These are phyloP conservation scores for Agrochola lychnidis DNA, from an alignment of 2,888 invertebrate species.

Conservation along the genomic window DNA sequence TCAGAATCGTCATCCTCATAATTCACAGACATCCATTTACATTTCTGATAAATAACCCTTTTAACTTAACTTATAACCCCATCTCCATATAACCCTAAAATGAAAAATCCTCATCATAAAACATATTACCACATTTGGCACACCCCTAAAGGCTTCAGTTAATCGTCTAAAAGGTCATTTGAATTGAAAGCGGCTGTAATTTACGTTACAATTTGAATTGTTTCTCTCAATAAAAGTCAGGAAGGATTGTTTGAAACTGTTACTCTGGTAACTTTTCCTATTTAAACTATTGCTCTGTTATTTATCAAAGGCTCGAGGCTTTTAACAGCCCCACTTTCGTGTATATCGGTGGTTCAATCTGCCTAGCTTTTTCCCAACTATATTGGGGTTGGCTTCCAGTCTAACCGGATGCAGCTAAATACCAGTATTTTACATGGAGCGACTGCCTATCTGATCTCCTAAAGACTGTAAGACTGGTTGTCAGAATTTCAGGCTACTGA, in stretches of 20 bases:
- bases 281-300: slow-evolving; percentile 39
- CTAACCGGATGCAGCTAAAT: no score
- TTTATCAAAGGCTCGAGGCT: slow-evolving; percentile 8
- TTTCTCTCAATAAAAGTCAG: slow-evolving; percentile 65
- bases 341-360: not conserved
- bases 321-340: slow-evolving; percentile 3
- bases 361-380: no score
- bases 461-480: no score
- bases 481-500: no score
- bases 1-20: not conserved
- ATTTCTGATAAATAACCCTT: slow-evolving; percentile 39
- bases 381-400: no score
- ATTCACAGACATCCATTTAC: slow-evolving; percentile 5
- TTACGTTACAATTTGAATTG: slow-evolving; percentile 70
- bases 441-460: no score
- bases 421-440: no score
- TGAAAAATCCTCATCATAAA: slow-evolving; percentile 46
- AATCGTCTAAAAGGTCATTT: slow-evolving; percentile 70
- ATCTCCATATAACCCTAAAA: slow-evolving; percentile 27
- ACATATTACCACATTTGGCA: slow-evolving; percentile 31
- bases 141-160: slow-evolving; percentile 58
- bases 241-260: slow-evolving; percentile 62
- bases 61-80: slow-evolving; percentile 24
- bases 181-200: slow-evolving; percentile 68
- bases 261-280: slow-evolving; percentile 53